phyloP scores from a whole-genome alignment of 1,140 invertebrate genomes.

The Apis florea region DNA sequence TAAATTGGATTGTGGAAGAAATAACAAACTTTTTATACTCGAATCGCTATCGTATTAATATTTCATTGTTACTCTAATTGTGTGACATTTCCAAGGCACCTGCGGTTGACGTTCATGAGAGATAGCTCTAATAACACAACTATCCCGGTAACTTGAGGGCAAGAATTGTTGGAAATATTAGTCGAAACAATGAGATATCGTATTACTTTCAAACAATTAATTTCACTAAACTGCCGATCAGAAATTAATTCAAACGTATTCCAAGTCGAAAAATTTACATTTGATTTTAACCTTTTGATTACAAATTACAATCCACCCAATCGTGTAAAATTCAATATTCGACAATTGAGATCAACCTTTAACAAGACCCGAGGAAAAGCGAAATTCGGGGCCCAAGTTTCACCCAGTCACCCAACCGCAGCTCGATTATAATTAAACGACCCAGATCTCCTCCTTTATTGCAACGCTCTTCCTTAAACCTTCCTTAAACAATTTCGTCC shows the following conservation, averaged over 20 bases:
- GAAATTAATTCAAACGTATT: too few relatives aligned
- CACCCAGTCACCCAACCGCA: slow-evolving; percentile 15
- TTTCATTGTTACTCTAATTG: not conserved
- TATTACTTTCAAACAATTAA: too few relatives aligned
- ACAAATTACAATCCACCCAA: too few relatives aligned
- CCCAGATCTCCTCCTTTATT: slow-evolving; percentile 22
- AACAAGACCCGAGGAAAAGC: not conserved
- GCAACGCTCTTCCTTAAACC: not conserved
- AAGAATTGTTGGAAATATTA: not conserved
- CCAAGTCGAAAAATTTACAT: too few relatives aligned
- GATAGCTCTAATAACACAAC: not conserved
- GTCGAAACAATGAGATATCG: too few relatives aligned
- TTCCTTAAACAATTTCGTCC: slow-evolving; percentile 24
- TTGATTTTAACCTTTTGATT: too few relatives aligned
- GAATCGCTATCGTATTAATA: not conserved
- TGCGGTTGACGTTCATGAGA: not conserved
- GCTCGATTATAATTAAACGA: slow-evolving; percentile 19
- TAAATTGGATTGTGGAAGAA: too few relatives aligned
- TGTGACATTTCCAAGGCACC: not conserved
- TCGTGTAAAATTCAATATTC: not conserved
- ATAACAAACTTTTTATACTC: not conserved
- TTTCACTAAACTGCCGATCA: too few relatives aligned
- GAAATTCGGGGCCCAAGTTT: not conserved
- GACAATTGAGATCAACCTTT: too few relatives aligned
- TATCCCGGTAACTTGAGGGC: not conserved